Base-by-base conservation (phyloP, 1,140 invertebrate genomes). In the Tetragnatha versicolor region DNA sequence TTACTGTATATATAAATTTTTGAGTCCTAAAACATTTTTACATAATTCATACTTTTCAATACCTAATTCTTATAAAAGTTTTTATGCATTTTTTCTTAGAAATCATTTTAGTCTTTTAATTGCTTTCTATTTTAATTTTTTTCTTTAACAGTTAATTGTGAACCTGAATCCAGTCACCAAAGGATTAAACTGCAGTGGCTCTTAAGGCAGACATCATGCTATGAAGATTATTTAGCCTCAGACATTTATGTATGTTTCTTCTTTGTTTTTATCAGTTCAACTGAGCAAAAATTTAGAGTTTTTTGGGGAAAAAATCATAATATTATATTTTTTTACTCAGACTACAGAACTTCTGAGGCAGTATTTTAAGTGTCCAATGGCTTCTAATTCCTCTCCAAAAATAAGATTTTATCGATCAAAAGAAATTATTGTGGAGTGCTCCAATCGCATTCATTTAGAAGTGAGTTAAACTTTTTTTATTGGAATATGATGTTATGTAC, bases 131-230 rank as follows among this genome's bases (percentile, higher is more conserved):
- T 47, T 39, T 35, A 1, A 33, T 12, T 60, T 45, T n/a, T 49
- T 45, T 33, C 49, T 9, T 70, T 49, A 76, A 47, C 61, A 83
- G 82, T 82, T 33, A 53, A 76, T 61, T 82, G 80, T 63, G 60
- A 73, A 5, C 69, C 53, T 25, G n/a, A 39, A 12, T 35, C 37
- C 12, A 14, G 14, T 63, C 58, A 79, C 35, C 37, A 72, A 22
- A 73, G 81, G 25, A 75, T 86, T 22, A 75, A 81, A 29, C 81
- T 86, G 63, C 79, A 80, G 3, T 86, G 83, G 84, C 79, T 84
- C 25, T 27, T 86, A 17, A 68, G 84, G 45, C 81, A 84, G 47
- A 84, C 84, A 42, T 84, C 84, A 7, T 87, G 85, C 80, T 86
- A 83, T 83, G 83, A 85, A 66, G 85, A 86, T 72, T 86, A 86